Base-by-base conservation (phyloP, 2,113 vertebrate species). In the Actinemys pallida region DNA sequence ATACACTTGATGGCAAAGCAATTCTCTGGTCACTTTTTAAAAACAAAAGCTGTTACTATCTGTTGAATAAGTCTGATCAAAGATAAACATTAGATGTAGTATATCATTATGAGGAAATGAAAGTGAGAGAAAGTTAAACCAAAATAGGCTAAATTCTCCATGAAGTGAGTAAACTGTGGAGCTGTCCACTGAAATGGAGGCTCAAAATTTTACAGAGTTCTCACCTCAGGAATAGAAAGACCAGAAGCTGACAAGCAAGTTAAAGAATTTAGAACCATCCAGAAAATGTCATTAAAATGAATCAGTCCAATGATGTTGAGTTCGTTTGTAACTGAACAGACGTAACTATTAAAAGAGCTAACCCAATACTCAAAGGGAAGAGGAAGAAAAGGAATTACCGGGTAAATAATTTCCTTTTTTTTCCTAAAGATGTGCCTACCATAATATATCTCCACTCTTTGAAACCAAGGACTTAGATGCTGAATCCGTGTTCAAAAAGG, bases 21-120 rank as follows among this genome's bases (percentile, higher is more conserved):
- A 95, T 96, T 96, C 96, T 96, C 94, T 96, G 97, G 98, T 97
- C 98, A 98, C 97, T 97, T 97, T 96, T 96, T 87, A 83, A 62
- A 95, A 92, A 94, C 90, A 94, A 91, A 98, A 93, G 90, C 89
- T 19, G 72, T 52, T 75, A 17, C 84, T 93, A 87, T 96, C 84
- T 87, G 87, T 85, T 93, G 88, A 93, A 88, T 93, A 96, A 91
- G 78, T 96, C 91, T 93, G 96, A 97, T 96, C 96, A 96, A 95
- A 96, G 94, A 95, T 94, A 94, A 96, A 84, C 56, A 47, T 93
- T 96, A 29, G 54, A 84, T 50, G 88, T 75, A 87, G 53, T 27
- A 1, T 25, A 76, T 91, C 90, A 95, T 95, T 79, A 89, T 93
- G 85, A 47, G n/a, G 79, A 84, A 54, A 47, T 0, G 11, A 25